Conservation (phyloP, 2,797 vertebrate genomes). For the Acanthis flammea region DNA sequence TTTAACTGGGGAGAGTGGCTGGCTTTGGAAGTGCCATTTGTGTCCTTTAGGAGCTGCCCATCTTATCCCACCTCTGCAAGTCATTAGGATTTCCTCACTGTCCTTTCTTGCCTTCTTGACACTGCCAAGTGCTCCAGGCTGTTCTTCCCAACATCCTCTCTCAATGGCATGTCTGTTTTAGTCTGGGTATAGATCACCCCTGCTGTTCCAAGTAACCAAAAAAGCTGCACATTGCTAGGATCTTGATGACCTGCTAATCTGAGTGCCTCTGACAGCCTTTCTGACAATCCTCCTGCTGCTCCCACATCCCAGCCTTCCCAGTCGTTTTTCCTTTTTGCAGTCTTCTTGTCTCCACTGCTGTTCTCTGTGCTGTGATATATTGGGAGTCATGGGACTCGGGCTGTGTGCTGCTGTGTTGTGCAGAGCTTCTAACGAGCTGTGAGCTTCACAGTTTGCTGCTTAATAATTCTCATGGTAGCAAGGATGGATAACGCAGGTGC, state of each 20-base stretch:
- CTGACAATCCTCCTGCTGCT: not conserved
- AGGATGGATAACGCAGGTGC: not conserved
- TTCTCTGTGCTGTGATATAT: not conserved
- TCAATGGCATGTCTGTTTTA: not conserved
- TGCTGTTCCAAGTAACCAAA: not conserved
- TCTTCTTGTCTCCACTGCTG: not conserved
- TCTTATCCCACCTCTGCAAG: not conserved
- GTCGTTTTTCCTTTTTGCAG: not conserved
- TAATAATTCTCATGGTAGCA: not conserved
- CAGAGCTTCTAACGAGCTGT: not conserved
- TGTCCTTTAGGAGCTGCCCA: not conserved
- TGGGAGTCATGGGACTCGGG: not conserved
- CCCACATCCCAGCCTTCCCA: not conserved
- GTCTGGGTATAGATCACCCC: not conserved
- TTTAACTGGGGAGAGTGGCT: not conserved
- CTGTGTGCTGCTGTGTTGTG: not conserved
- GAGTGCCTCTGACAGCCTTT: not conserved
- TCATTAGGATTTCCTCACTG: not conserved
- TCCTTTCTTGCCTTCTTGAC: not conserved
- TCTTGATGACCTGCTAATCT: not conserved
- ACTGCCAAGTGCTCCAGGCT: not conserved
- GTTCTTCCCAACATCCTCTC: not conserved
- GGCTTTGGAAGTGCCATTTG: not conserved
- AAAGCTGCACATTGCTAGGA: not conserved
- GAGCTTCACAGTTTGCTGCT: slow-evolving; percentile 6